Base-by-base conservation (phyloP, 30 jellyfish, hydroid and myxozoan genomes). In the Chironex yamaguchii region DNA sequence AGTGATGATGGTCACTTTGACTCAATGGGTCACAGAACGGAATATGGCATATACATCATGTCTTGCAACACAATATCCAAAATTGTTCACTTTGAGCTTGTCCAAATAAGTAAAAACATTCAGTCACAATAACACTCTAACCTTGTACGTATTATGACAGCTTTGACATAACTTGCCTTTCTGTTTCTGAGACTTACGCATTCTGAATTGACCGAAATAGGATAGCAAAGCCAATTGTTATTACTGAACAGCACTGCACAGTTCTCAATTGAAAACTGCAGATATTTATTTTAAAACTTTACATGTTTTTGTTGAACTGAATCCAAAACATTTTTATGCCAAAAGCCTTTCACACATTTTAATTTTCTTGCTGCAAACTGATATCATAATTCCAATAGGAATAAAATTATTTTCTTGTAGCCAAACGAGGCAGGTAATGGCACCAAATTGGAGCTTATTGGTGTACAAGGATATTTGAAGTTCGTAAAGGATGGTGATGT, bases 1-100 rank as follows among this genome's bases (percentile, higher is more conserved):
- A 34, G 89, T 66, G 63, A 63, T 25, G 79, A 66, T 66, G 79
- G 79, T 14, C 21, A 63, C 12, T 66, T 66, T 49, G 92, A 81
- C 30, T 67, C 92, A 49, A 81, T 81, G 85, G 85, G 92, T 2
- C 92, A 81, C 29, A 17, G 63, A 22, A 85, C 92, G 11, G 71
- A 83, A 51, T 81, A 35, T 81, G 91, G 91, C 4, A 62, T 49
- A 2, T 81, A 81, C 76, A 26, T 48, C 34, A 64, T 69, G 86
- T 67, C 71, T 35, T 35, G 77, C 49, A 21, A 36, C 21, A 49
- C n/a, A 27, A 27, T 29, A 6, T n/a, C 23, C 34, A 67, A 49
- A 30, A 83, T 83, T 11, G 28, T 50, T 2, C 93, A 83, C 31
- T 83, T 83, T 67, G 93, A 81, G 25, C 77, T 81, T 22, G 36